A percentile compares a stretch with the other conserved stretches of the same genome.
Conservation (phyloP, 2,888 invertebrate genomes). For the Parnassius smintheus region DNA sequence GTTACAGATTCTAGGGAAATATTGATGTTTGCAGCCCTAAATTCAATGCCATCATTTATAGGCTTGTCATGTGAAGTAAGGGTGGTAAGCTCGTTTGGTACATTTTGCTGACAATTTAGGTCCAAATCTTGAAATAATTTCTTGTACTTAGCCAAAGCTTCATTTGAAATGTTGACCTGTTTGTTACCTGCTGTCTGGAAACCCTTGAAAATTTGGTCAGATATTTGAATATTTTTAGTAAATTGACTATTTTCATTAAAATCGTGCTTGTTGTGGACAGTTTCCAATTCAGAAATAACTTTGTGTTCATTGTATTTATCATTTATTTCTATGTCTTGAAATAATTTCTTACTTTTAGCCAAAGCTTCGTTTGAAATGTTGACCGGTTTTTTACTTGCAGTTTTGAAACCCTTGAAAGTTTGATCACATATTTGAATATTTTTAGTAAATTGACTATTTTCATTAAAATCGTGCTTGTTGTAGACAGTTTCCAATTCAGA, state of each 20-base stretch:
- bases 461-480: not conserved
- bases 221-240: conserved; percentile 40
- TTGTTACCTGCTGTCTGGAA: conserved; percentile 50
- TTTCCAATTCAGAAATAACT: not conserved
- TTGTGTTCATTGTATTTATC: not conserved
- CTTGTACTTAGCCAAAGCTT: conserved; percentile 47
- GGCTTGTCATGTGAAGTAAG: too few species aligned
- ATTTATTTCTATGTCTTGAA: conserved; percentile 38
- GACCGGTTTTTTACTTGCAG: conserved; percentile 46
- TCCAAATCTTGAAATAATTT: conserved; percentile 45
- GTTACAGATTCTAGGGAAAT: conserved; percentile 42
- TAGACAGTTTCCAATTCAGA: not conserved
- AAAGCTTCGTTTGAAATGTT: conserved; percentile 46
- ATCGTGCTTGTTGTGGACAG: not conserved
- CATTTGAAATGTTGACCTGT: conserved; percentile 41
- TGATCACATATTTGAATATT: too few species aligned
- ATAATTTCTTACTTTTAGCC: conserved; percentile 47
- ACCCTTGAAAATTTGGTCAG: conserved; percentile 42
- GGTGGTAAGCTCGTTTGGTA: conserved; percentile 11
- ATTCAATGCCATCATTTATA: conserved; percentile 28
- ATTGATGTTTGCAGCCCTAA: conserved; percentile 42
- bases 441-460: too few species aligned
- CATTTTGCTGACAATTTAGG: conserved; percentile 7
- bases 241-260: conserved; percentile 32
- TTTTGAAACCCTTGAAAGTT: conserved; percentile 41